Percentiles rank a stretch among this genome's conserved stretches.
Evolutionary conservation across 2,113 vertebrate genomes (phyloP).

Genomic region (Scomber colias): DNA sequence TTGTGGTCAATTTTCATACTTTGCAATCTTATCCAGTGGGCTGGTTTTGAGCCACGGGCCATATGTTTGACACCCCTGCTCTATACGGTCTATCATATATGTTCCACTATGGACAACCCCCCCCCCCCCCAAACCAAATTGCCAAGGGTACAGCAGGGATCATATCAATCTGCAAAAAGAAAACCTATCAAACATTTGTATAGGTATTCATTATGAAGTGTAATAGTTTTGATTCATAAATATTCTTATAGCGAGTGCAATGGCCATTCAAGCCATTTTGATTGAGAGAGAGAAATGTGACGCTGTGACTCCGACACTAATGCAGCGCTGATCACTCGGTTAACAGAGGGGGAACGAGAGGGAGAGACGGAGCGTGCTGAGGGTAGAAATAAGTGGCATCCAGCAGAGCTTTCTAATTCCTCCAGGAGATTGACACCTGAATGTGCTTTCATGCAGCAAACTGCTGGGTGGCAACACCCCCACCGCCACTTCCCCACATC

Average conservation of each 20-base stretch:
- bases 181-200: background rate
- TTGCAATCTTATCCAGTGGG: no score
- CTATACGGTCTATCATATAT: background rate
- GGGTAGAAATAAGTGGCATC: conserved; percentile 78
- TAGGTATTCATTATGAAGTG: conserved; percentile 6
- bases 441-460: conserved; percentile 80
- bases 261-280: conserved; percentile 30
- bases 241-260: conserved; percentile 8
- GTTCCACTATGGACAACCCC: background rate
- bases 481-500: background rate
- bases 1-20: no score
- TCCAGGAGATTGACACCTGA: conserved; percentile 83
- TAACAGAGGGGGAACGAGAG: conserved; percentile 37
- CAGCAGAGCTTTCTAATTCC: conserved; percentile 79
- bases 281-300: conserved; percentile 48
- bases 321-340: conserved; percentile 65
- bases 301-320: conserved; percentile 49
- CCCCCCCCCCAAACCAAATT: background rate
- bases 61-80: background rate
- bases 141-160: background rate
- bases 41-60: no score
- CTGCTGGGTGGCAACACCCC: conserved; percentile 64
- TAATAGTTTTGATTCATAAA: conserved; percentile 23
- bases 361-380: conserved; percentile 29
- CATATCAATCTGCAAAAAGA: conserved; percentile 11